phyloP scores from a whole-genome alignment of 2,113 vertebrate genomes.

The Clarias macrocephalus region DNA sequence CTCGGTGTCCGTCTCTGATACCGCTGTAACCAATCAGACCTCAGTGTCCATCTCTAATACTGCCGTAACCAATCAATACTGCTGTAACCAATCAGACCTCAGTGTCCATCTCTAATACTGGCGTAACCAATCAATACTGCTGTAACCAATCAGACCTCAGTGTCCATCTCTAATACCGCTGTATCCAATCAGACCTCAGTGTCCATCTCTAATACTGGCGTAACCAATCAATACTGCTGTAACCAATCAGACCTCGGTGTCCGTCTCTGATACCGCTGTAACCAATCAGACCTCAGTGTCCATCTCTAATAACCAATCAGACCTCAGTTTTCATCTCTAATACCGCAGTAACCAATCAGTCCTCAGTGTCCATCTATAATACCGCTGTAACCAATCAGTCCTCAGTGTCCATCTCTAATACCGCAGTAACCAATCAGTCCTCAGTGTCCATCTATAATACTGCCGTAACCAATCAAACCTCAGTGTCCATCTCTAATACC shows the following conservation, averaged over 20 bases:
- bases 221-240: not conserved
- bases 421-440: not conserved
- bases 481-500: not conserved
- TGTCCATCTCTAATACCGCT: not conserved
- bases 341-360: not conserved
- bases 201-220: not conserved
- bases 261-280: not conserved
- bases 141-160: not conserved
- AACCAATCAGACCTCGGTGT: not conserved
- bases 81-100: not conserved
- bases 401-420: not conserved
- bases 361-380: too few relatives aligned
- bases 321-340: too few relatives aligned
- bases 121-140: not conserved
- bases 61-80: not conserved
- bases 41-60: not conserved
- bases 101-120: not conserved
- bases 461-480: not conserved
- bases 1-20: not conserved
- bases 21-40: not conserved
- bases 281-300: not conserved
- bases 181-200: not conserved
- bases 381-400: not conserved
- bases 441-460: not conserved
- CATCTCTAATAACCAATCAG: not conserved